Base-by-base conservation (phyloP, 1,140 invertebrate genomes). In the Frieseomelitta varia region DNA sequence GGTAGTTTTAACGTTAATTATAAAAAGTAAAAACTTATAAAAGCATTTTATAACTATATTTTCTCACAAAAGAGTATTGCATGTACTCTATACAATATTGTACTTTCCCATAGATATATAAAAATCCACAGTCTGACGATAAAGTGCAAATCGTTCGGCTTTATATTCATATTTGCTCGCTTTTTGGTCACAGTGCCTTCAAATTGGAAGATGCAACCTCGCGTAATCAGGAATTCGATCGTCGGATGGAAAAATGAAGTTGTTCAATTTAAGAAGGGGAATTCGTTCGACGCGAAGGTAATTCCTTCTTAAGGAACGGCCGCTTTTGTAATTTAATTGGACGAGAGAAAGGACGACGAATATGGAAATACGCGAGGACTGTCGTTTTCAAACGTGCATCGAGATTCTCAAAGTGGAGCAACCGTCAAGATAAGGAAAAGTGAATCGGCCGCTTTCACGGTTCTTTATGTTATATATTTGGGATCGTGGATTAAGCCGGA, bases 391-490 rank as follows among this genome's bases (percentile, higher is more conserved):
- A 79, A 79, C 68, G 67, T 58, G 67, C 67, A 55, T 65, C 68
- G 68, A 11, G 56, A 27, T 27, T 47, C 55, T 51, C 30, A 79
- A 84, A 79, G 75, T 84, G 81, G 81, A 84, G 81, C 81, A 79
- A 71, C 53, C 65, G 77, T 78, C 72, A 14, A 77, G 83, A 82
- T 82, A 79, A 85, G 83, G 85, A 88, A 88, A 88, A 88, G 83
- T 85, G 79, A 88, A 88, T 88, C 83, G 87, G 79, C 75, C 71
- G 87, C 87, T 79, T 88, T 85, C 74, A 85, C 83, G 79, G 51
- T 88, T 65, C 56, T 75, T 81, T 82, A 68, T 69, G 84, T 82
- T 80, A 78, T 80, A 78, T 87, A 81, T 76, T 81, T 85, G 39
- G 65, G 53, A 17, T 65, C 24, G 77, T 65, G 27, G 58, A 84